Evolutionary conservation across 2,888 invertebrate species (phyloP).

Genomic region (Mesorhabditis belari): DNA sequence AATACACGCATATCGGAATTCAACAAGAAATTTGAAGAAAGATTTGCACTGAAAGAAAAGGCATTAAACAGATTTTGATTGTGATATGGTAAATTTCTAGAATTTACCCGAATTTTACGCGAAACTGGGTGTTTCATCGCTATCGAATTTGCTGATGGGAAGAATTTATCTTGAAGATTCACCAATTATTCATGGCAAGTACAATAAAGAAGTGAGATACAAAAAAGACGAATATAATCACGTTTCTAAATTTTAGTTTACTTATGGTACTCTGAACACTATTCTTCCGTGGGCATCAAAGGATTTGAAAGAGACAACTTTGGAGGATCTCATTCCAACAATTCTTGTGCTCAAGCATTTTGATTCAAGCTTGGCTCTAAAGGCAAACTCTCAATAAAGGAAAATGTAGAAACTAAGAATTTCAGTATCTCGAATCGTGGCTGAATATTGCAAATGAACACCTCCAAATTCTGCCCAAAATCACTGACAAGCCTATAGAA

Average conservation of each 20-base stretch:
- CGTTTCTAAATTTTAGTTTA: background rate
- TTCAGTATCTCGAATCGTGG: background rate
- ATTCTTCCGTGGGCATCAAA: background rate
- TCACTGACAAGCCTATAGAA: background rate
- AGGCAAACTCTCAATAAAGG: background rate
- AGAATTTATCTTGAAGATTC: background rate
- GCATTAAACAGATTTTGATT: background rate
- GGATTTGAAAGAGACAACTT: background rate
- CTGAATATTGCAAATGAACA: background rate
- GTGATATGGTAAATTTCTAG: background rate
- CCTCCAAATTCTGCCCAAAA: background rate
- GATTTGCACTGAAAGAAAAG: background rate
- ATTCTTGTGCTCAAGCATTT: background rate
- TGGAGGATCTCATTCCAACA: background rate
- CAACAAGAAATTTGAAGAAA: background rate
- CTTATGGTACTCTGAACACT: background rate
- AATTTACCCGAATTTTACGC: background rate
- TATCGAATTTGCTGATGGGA: background rate
- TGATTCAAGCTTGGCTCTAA: background rate
- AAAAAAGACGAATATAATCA: no score
- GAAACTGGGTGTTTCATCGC: background rate
- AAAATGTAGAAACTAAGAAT: no score
- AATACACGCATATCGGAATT: background rate
- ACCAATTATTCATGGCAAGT: background rate
- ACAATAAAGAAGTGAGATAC: background rate